Evolutionary conservation across 2,888 invertebrate species (phyloP).

Genomic region (Platynereis dumerilii): DNA sequence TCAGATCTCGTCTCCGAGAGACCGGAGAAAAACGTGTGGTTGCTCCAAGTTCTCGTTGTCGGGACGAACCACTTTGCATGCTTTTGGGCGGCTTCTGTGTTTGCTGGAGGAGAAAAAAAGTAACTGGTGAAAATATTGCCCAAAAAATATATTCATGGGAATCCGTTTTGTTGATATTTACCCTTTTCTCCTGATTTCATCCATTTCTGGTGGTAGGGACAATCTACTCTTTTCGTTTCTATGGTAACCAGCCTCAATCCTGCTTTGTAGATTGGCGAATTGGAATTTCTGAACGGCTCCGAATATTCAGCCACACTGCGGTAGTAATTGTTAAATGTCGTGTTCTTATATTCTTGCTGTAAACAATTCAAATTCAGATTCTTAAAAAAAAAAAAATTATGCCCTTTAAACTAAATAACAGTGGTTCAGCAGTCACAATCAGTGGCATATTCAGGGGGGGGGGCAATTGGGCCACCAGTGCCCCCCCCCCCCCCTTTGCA

Average conservation of each 20-base stretch:
- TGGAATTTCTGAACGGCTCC: slow-evolving; percentile 3
- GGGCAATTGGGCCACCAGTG: no score
- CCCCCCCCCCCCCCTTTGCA: no score
- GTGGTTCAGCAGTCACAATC: no score
- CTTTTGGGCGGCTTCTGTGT: slow-evolving; percentile 10
- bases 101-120: slow-evolving; percentile 6
- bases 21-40: slow-evolving; percentile 17
- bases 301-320: slow-evolving; percentile 6
- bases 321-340: slow-evolving; percentile 18
- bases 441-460: no score
- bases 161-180: slow-evolving; percentile 7
- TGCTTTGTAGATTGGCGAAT: slow-evolving; percentile 3
- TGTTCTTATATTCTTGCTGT: slow-evolving; percentile 16
- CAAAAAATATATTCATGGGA: no score
- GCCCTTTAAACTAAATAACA: no score
- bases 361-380: neutral
- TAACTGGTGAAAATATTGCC: no score
- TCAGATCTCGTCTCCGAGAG: neutral
- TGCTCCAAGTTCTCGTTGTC: slow-evolving; percentile 22
- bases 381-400: no score
- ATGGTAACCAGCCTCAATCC: slow-evolving; percentile 18
- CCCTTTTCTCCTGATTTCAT: slow-evolving; percentile 1
- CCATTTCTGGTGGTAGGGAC: slow-evolving; percentile 10
- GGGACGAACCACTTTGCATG: slow-evolving; percentile 26
- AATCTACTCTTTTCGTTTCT: slow-evolving; percentile 5